A percentile compares a stretch with the other conserved stretches of the same genome.
Evolutionary conservation across 2,113 vertebrate genomes (phyloP).

Genomic region (Lepus americanus): DNA sequence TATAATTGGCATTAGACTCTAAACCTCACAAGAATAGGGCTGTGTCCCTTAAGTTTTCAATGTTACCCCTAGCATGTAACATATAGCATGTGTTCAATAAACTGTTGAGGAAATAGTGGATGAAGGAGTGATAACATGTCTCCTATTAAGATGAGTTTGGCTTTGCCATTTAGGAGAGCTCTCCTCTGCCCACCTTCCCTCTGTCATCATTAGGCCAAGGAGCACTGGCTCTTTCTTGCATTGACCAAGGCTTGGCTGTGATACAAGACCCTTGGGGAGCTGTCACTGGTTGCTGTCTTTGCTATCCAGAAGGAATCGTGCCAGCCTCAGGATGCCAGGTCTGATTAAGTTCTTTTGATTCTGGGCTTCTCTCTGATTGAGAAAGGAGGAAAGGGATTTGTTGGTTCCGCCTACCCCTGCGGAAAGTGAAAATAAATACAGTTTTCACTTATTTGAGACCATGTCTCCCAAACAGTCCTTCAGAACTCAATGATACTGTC

Average conservation of each 20-base stretch:
- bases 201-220: background rate
- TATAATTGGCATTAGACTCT: background rate
- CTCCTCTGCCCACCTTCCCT: background rate
- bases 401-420: slow-evolving; percentile 31
- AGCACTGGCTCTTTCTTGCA: slow-evolving; percentile 10
- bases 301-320: slow-evolving; percentile 65
- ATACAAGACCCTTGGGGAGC: slow-evolving; percentile 61
- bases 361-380: slow-evolving; percentile 65
- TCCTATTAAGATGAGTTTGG: background rate
- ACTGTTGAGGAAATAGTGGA: background rate
- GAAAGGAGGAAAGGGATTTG: slow-evolving; percentile 10
- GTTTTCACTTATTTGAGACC: slow-evolving; percentile 68
- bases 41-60: background rate
- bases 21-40: background rate
- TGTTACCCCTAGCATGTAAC: background rate
- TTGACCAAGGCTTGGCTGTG: slow-evolving; percentile 56
- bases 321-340: slow-evolving; percentile 75
- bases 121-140: background rate
- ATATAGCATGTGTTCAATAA: background rate
- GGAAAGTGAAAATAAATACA: slow-evolving; percentile 69
- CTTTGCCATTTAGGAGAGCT: background rate
- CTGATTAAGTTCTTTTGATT: slow-evolving; percentile 77
- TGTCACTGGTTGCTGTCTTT: slow-evolving; percentile 70
- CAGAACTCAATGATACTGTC: slow-evolving; percentile 11
- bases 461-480: slow-evolving; percentile 19